Conservation (phyloP, 2,888 invertebrate genomes). For the Pristionchus maxplancki region DNA sequence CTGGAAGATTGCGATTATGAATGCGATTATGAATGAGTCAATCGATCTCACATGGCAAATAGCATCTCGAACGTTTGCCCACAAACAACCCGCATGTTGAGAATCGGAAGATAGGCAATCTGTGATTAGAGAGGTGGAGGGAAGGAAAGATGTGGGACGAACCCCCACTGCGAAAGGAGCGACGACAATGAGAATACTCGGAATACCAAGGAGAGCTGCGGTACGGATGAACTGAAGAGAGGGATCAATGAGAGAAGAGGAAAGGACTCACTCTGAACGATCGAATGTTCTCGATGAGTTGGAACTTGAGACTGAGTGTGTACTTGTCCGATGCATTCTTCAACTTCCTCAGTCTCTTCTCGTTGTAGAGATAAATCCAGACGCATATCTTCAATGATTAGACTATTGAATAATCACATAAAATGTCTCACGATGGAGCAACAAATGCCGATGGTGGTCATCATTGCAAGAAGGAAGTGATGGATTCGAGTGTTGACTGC, state of each 20-base stretch:
- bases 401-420: too few relatives aligned
- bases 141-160: background rate
- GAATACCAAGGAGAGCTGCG: background rate
- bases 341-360: background rate
- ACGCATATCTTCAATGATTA: background rate
- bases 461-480: background rate
- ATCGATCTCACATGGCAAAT: background rate
- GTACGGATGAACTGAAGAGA: background rate
- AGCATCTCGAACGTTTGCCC: conserved; percentile 3
- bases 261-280: background rate
- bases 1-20: background rate
- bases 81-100: background rate
- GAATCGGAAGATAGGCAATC: background rate
- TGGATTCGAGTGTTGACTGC: background rate
- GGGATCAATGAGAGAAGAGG: background rate
- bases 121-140: background rate
- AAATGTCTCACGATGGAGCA: background rate
- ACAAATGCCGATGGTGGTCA: background rate
- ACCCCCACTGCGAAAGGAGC: background rate
- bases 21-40: background rate
- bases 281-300: conserved; percentile 39
- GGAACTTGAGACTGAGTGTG: conserved; percentile 39
- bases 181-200: background rate
- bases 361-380: conserved; percentile 32
- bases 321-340: conserved; percentile 40